Percentiles rank a stretch among this genome's conserved stretches.
phyloP scores from a whole-genome alignment of 1,140 invertebrate genomes.

The Trigoniulus corallinus region DNA sequence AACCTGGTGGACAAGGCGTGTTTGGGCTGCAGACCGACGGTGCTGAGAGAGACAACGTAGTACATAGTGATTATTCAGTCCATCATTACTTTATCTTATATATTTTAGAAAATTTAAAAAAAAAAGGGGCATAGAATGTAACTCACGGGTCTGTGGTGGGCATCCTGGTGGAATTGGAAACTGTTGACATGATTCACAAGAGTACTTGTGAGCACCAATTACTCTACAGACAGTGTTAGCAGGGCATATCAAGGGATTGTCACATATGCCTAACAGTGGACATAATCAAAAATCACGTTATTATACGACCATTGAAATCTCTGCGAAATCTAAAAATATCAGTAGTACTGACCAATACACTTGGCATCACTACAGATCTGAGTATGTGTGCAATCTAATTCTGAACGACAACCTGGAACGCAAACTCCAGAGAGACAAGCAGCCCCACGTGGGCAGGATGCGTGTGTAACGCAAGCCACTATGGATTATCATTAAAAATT shows the following conservation, averaged over 20 bases:
- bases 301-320: neutral
- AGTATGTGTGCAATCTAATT: constrained; percentile 50
- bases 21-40: constrained; percentile 34
- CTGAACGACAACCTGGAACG: constrained; percentile 59
- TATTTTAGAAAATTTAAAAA: no score
- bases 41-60: neutral
- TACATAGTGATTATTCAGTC: neutral
- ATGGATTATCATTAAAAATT: constrained; percentile 19
- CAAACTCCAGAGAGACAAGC: constrained; percentile 65
- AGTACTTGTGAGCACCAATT: constrained; percentile 30
- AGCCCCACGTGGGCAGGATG: constrained; percentile 56
- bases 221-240: constrained; percentile 64
- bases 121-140: no score
- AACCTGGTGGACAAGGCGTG: constrained; percentile 15
- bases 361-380: constrained; percentile 66
- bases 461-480: constrained; percentile 54
- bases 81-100: no score
- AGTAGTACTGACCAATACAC: constrained; percentile 36
- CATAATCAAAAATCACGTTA: neutral
- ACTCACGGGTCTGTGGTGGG: neutral
- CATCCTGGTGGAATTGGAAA: neutral
- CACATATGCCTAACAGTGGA: constrained; percentile 46
- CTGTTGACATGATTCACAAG: neutral
- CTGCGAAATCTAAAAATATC: neutral
- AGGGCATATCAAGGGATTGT: constrained; percentile 54